Percentiles rank a stretch among this genome's conserved stretches.
These are phyloP conservation scores for Trochalopteron elliotii DNA, from an alignment of 2,113 vertebrate genomes.

Conservation along the genomic window DNA sequence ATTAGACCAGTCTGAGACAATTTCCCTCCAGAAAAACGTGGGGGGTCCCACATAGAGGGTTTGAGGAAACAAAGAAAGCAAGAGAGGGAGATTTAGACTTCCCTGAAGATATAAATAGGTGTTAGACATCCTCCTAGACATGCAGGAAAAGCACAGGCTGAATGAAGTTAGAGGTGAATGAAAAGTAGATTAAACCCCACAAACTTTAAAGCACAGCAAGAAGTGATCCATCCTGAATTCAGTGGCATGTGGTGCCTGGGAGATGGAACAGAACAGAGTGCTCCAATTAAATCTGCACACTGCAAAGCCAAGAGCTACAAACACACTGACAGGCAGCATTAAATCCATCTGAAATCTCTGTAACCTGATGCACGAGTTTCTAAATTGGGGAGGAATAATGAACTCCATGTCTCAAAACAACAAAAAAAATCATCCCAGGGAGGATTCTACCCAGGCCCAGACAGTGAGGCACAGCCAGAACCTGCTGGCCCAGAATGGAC, in stretches of 20 bases:
- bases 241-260: neutral
- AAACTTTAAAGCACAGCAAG: neutral
- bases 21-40: neutral
- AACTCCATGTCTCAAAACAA: neutral
- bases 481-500: rapidly evolving
- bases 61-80: neutral
- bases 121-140: neutral
- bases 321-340: neutral
- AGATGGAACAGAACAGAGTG: neutral
- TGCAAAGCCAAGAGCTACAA: neutral
- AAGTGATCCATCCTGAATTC: neutral
- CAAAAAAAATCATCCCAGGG: neutral
- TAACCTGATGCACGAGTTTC: neutral
- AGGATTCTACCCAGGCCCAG: neutral
- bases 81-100: neutral
- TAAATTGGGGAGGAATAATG: neutral
- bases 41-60: neutral
- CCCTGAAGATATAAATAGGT: neutral
- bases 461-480: neutral
- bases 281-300: neutral
- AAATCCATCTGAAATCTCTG: neutral
- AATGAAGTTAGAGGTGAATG: neutral
- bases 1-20: neutral
- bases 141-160: neutral
- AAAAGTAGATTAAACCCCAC: neutral